Conservation (phyloP, 2,888 invertebrate genomes). For the Halictus ligatus region DNA sequence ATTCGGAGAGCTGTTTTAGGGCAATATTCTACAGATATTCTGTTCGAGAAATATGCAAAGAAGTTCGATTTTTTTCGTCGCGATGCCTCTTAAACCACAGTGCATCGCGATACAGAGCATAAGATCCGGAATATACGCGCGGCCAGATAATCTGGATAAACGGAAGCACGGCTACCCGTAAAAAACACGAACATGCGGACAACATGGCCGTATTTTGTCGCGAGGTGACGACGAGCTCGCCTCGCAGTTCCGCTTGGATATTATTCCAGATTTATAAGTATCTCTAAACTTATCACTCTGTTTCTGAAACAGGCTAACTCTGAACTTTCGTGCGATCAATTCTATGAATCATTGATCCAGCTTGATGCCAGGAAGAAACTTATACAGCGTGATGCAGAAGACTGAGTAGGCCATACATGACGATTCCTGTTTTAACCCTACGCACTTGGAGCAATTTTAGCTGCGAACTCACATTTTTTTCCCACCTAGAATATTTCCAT, state of each 20-base stretch:
- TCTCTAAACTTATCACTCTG: neutral
- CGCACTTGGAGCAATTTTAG: too few relatives aligned
- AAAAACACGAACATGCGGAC: constrained; percentile 20
- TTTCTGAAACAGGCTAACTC: neutral
- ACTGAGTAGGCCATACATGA: too few relatives aligned
- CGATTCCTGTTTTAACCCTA: too few relatives aligned
- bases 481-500: too few relatives aligned
- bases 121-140: constrained; percentile 49
- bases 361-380: neutral
- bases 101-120: constrained; percentile 14
- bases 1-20: neutral
- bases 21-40: neutral
- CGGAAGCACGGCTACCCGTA: constrained; percentile 28
- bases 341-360: neutral
- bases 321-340: neutral
- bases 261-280: constrained; percentile 1
- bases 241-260: neutral
- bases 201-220: constrained; percentile 26
- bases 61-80: neutral
- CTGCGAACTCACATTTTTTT: too few relatives aligned
- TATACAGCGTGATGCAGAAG: too few relatives aligned
- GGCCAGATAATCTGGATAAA: constrained; percentile 51
- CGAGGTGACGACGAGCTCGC: neutral
- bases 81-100: neutral
- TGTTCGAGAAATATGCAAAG: neutral